Evolutionary conservation across 2,797 vertebrate species (phyloP).

Genomic region (Limosa lapponica): DNA sequence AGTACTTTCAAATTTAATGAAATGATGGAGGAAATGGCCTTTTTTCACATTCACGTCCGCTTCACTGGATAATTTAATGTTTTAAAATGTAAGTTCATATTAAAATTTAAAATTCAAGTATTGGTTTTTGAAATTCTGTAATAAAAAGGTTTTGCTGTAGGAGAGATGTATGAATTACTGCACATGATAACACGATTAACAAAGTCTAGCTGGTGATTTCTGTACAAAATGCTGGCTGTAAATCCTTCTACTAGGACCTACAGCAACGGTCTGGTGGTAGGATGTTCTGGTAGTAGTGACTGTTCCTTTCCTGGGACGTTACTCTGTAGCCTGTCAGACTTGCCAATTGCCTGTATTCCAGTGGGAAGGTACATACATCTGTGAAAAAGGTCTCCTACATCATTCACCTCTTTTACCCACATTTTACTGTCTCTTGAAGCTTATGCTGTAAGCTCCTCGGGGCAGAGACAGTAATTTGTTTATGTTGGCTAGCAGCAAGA

Average conservation of each 20-base stretch:
- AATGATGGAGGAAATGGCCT: slow-evolving; percentile 60
- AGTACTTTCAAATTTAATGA: slow-evolving; percentile 76
- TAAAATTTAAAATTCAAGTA: slow-evolving; percentile 70
- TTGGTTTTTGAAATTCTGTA: slow-evolving; percentile 73
- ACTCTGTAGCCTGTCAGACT: not conserved
- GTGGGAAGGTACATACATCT: not conserved
- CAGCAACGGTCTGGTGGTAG: not conserved
- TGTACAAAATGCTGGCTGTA: slow-evolving; percentile 56
- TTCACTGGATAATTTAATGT: slow-evolving; percentile 74
- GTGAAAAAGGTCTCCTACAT: not conserved
- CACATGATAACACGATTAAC: slow-evolving; percentile 70
- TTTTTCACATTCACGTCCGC: slow-evolving; percentile 62
- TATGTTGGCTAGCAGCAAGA: not conserved
- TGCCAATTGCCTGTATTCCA: not conserved
- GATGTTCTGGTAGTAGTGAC: not conserved
- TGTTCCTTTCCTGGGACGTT: not conserved
- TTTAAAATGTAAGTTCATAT: slow-evolving; percentile 71
- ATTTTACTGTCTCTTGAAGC: not conserved
- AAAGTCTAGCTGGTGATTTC: slow-evolving; percentile 65
- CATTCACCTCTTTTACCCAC: accelerated
- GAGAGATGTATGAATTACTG: slow-evolving; percentile 67
- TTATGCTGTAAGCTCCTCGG: not conserved
- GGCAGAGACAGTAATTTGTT: not conserved
- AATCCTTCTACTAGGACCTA: slow-evolving; percentile 40
- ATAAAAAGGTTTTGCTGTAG: slow-evolving; percentile 66